Base-by-base conservation (phyloP, 2,113 vertebrate species). In the Monarcha castaneiventris region DNA sequence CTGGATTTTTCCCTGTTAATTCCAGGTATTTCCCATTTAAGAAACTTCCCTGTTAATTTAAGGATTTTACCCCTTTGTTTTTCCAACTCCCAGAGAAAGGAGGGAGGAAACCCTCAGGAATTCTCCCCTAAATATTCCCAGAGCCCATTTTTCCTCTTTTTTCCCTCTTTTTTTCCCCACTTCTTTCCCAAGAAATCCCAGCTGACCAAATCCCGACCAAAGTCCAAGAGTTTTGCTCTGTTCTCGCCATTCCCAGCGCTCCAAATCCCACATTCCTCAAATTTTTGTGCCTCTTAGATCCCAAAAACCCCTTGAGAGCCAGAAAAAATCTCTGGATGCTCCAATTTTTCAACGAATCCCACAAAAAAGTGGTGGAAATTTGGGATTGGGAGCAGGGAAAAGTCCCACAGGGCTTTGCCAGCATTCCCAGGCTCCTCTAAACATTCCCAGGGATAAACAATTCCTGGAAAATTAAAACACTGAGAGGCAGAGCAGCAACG, bases 271-370 rank as follows among this genome's bases (percentile, higher is more conserved):
- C 94, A 7, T 94, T 82, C 93, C 30, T 87, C 56, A 41, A n/a
- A 96, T 95, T 74, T 3, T 75, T 95, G 89, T 30, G 81, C 73
- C 68, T 75, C 67, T 89, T 22, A 89, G 37, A 55, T 78, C 72
- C 93, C 33, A 29, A 71, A 77, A 83, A 71, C 32, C 16, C 46
- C 37, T 5, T 0, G 1, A 11, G 6, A 77, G 52, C 27, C 1
- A 0, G 44, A 26, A 15, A 4, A 44, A 37, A 81, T 13, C 46
- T 35, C 74, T 29, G 1, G 74, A 33, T 26, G 39, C 6, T 9
- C 22, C 25, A 2, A 46, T 55, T 72, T 58, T 54, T n/a, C 54
- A 52, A 46, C 0, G 0, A 41, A 69, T 19, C 23, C 26, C n/a
- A 1, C 3, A 27, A 61, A 23, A n/a, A 11, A 0, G 7, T 18